Conservation (phyloP, 92 coral and sea anemone species). For the Porites cylindrica region DNA sequence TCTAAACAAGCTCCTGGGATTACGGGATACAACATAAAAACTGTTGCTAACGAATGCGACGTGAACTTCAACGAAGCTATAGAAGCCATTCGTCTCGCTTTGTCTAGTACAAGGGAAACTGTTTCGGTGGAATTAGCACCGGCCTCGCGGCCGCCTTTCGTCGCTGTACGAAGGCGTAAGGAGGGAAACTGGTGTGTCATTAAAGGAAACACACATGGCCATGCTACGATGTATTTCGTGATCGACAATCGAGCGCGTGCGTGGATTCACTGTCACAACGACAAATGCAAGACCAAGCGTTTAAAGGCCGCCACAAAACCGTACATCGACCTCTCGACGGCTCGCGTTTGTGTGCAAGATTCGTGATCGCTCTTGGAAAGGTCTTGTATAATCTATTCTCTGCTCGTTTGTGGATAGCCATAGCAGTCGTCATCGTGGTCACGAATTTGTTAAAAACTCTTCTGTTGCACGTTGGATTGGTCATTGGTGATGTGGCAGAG, state of each 20-base stretch:
- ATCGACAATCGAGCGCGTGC: background rate
- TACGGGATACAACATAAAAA: no score
- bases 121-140: background rate
- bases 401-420: background rate
- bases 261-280: conserved; percentile 28
- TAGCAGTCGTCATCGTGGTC: background rate
- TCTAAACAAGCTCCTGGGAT: no score
- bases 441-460: background rate
- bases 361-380: background rate
- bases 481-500: background rate
- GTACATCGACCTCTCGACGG: conserved; percentile 2
- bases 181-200: conserved; percentile 22
- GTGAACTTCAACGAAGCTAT: background rate
- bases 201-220: background rate
- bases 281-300: conserved; percentile 3
- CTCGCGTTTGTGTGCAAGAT: background rate
- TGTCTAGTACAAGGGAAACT: background rate
- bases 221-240: conserved; percentile 13
- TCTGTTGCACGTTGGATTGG: conserved; percentile 1
- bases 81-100: background rate
- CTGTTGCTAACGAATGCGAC: background rate
- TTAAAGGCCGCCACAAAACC: background rate
- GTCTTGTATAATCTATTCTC: background rate
- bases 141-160: background rate
- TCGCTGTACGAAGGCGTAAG: background rate